Base-by-base conservation (phyloP, 2,797 vertebrate genomes). In the Falco novaeseelandiae region DNA sequence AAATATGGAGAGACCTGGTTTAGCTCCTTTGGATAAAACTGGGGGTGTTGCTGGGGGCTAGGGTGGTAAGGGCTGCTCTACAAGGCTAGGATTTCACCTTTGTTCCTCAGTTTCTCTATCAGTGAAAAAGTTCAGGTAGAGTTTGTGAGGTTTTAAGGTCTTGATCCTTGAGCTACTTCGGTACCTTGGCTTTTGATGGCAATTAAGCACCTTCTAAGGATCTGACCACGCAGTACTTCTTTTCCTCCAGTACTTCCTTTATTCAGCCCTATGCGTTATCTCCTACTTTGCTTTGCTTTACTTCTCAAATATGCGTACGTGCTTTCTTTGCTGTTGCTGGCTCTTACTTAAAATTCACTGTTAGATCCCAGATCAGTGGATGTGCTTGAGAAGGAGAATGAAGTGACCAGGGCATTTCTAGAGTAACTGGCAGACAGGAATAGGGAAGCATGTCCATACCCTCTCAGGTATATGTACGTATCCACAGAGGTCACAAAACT, bases 311-410 rank as follows among this genome's bases (percentile, higher is more conserved):
- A 29, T 40, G 25, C 7, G 2, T 78, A 49, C 48, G 8, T 81
- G 29, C 42, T 74, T 78, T 88, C 32, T 65, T 77, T 81, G 25
- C 65, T 83, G 17, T 63, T 63, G 15, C 30, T 78, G 55, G 16
- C 26, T 88, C 20, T 78, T 32, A 61, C 54, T 95, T 91, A 83
- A 84, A 91, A 94, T 90, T 89, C 90, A 16, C 14, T 71, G 80
- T 83, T 78, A 87, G n/a, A 49, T 30, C 38, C 34, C 57, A 78
- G 78, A 74, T 83, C 65, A 78, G 48, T 70, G 1, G 2, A 49
- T 71, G 52, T 36, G 44, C 11, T 49, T 89, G 49, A 52, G 26
- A 83, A 83, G 57, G 25, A 44, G 8, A 74, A 57, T 29, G 40
- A 52, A 61, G 6, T 54, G 63, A 74, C 27, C 36, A 54, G 49